A percentile compares a stretch with the other conserved stretches of the same genome.
Conservation (phyloP, 2,113 vertebrate species). For the Notiomystis cincta region DNA sequence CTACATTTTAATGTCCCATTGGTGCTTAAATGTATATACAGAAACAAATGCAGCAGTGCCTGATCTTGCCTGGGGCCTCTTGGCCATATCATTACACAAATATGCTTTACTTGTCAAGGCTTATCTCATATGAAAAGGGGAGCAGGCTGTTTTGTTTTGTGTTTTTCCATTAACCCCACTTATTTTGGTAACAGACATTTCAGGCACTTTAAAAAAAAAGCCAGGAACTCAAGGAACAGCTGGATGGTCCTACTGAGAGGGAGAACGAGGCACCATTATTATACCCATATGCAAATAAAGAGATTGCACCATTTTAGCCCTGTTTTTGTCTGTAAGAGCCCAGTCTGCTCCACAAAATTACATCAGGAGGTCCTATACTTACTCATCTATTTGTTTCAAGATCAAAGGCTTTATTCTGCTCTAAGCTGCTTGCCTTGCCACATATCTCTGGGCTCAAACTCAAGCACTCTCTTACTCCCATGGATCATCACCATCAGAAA, state of each 20-base stretch:
- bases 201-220: not conserved
- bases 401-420: not conserved
- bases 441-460: not conserved
- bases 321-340: not conserved
- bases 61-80: slow-evolving; percentile 1
- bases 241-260: not conserved
- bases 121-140: not conserved
- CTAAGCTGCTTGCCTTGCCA: not conserved
- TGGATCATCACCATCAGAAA: not conserved
- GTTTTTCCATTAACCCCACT: not conserved
- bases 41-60: not conserved
- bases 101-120: not conserved
- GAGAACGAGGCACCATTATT: not conserved
- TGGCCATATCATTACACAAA: slow-evolving; percentile 2
- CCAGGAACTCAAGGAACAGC: not conserved
- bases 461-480: not conserved
- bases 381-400: not conserved
- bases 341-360: not conserved
- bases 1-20: not conserved
- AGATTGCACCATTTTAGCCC: not conserved
- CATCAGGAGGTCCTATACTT: not conserved
- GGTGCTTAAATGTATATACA: not conserved
- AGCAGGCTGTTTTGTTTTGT: not conserved
- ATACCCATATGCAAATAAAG: not conserved
- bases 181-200: not conserved